A percentile compares a stretch with the other conserved stretches of the same genome.
Evolutionary conservation across 1,140 invertebrate genomes (phyloP).

Genomic region (Drosophila albomicans): DNA sequence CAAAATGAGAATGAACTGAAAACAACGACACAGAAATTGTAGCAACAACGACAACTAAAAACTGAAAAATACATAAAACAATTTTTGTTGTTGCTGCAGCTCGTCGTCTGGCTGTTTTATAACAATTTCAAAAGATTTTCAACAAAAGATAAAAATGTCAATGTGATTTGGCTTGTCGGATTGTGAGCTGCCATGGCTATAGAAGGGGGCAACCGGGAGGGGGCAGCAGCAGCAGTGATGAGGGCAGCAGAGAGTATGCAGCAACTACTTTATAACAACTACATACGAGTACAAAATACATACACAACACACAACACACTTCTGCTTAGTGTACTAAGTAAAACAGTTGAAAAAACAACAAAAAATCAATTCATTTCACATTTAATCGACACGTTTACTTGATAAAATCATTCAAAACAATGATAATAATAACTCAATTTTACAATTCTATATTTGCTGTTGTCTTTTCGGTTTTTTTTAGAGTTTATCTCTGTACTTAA

Average conservation of each 20-base stretch:
- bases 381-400: too few relatives aligned
- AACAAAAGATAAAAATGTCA: slow-evolving; percentile 80
- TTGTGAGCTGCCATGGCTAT: slow-evolving; percentile 38
- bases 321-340: slow-evolving; percentile 10
- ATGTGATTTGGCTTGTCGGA: slow-evolving; percentile 80
- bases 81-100: slow-evolving; percentile 49
- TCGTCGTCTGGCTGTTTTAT: slow-evolving; percentile 69
- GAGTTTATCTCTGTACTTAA: too few relatives aligned
- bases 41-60: slow-evolving; percentile 45
- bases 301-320: not conserved
- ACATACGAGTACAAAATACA: slow-evolving; percentile 12
- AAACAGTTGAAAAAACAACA: not conserved
- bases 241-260: slow-evolving; percentile 8
- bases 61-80: slow-evolving; percentile 55
- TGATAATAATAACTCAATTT: too few relatives aligned
- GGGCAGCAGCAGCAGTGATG: not conserved
- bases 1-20: slow-evolving; percentile 74
- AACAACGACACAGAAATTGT: slow-evolving; percentile 72
- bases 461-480: too few relatives aligned
- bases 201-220: not conserved
- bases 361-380: too few relatives aligned
- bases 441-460: too few relatives aligned
- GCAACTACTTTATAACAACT: slow-evolving; percentile 20
- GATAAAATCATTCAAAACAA: not conserved
- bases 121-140: slow-evolving; percentile 80